Evolutionary conservation across 2,113 vertebrate genomes (phyloP).

Genomic region (Glaucomys volans): DNA sequence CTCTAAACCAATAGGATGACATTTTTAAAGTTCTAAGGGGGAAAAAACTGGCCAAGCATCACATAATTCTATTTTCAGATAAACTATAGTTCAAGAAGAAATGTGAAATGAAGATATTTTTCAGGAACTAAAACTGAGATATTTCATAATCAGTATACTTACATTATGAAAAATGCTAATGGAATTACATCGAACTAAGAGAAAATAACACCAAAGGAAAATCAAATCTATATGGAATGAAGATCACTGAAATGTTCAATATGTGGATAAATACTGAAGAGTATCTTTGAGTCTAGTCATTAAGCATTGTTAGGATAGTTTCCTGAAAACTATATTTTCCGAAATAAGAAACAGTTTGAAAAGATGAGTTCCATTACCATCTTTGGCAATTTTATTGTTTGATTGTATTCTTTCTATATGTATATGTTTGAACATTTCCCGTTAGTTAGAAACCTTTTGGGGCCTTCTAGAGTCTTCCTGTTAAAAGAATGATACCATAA

Average conservation of each 20-base stretch:
- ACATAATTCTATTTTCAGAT: not conserved
- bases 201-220: not conserved
- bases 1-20: not conserved
- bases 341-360: not conserved
- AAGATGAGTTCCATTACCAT: not conserved
- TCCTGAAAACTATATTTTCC: conserved; percentile 1
- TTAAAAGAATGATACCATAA: not conserved
- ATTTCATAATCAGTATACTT: not conserved
- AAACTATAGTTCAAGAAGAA: not conserved
- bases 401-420: not conserved
- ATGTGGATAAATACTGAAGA: not conserved
- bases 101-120: conserved; percentile 8
- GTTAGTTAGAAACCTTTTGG: not conserved
- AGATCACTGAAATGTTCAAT: not conserved
- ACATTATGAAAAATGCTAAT: not conserved
- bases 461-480: not conserved
- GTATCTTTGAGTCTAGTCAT: not conserved
- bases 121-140: not conserved
- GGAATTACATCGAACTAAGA: not conserved
- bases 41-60: not conserved
- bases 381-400: not conserved
- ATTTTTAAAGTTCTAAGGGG: not conserved
- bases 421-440: not conserved
- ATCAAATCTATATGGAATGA: not conserved
- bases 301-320: not conserved